These are phyloP conservation scores for Scaptomyza reducta DNA, from an alignment of 2,888 invertebrate genomes.

Conservation along the genomic window DNA sequence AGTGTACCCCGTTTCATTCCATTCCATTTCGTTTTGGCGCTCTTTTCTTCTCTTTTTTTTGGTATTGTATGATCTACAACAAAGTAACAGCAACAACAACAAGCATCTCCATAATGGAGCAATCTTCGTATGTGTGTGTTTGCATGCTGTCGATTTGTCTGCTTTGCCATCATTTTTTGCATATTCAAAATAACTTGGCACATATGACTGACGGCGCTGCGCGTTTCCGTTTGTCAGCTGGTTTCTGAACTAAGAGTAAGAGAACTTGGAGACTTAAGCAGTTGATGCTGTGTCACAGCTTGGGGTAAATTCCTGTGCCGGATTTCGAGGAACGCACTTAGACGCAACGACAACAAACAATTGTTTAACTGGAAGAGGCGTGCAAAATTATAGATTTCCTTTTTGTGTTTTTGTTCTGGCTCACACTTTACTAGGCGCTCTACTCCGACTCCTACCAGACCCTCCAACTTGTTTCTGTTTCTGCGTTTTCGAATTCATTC, in stretches of 20 bases:
- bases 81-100: slow-evolving; percentile 68
- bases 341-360: slow-evolving; percentile 72
- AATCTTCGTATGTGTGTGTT: slow-evolving; percentile 40
- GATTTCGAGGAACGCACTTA: slow-evolving; percentile 67
- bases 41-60: slow-evolving; percentile 7
- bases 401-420: not conserved
- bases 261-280: slow-evolving; percentile 8
- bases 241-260: slow-evolving; percentile 28
- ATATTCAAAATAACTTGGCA: slow-evolving; percentile 76
- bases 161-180: slow-evolving; percentile 71
- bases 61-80: slow-evolving; percentile 69
- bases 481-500: slow-evolving; percentile 38
- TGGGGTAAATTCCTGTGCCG: slow-evolving; percentile 71
- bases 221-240: slow-evolving; percentile 76
- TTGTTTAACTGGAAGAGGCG: slow-evolving; percentile 62
- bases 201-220: slow-evolving; percentile 73
- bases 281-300: slow-evolving; percentile 60
- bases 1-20: slow-evolving; percentile 13
- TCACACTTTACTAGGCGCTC: not conserved
- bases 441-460: not conserved
- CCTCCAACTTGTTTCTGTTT: slow-evolving; percentile 25
- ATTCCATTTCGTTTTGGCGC: slow-evolving; percentile 32
- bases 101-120: slow-evolving; percentile 61
- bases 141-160: slow-evolving; percentile 27
- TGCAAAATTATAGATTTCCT: not conserved